These are phyloP conservation scores for Steromphala cineraria DNA, from an alignment of 2,888 invertebrate species.

Conservation along the genomic window DNA sequence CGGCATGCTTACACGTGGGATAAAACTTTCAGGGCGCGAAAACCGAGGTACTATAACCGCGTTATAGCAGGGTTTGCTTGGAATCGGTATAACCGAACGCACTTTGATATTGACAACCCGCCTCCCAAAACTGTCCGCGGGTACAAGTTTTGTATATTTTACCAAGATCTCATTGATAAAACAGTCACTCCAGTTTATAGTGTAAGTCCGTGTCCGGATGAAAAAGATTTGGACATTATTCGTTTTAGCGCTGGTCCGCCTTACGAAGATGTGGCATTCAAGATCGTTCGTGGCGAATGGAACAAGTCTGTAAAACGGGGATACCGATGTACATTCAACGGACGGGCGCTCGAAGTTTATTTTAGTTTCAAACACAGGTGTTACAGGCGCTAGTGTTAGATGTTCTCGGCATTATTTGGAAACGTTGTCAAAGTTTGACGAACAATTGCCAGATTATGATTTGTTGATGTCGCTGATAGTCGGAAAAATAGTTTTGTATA, in stretches of 20 bases:
- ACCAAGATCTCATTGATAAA: slow-evolving; percentile 97
- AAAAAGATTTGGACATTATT: neutral
- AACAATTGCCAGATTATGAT: too few relatives aligned
- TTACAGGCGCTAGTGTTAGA: neutral
- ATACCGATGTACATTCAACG: neutral
- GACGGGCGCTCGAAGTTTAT: neutral
- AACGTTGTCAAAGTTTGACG: too few relatives aligned
- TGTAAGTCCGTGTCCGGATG: neutral
- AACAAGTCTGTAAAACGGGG: slow-evolving; percentile 11
- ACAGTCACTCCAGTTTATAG: slow-evolving; percentile 82
- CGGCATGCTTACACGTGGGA: neutral
- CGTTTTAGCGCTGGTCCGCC: slow-evolving; percentile 23
- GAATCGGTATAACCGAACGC: slow-evolving; percentile 99
- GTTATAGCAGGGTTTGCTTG: slow-evolving; percentile 90
- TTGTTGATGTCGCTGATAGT: too few relatives aligned
- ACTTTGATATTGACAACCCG: slow-evolving; percentile 99
- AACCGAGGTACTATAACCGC: slow-evolving; percentile 24
- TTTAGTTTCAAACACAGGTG: neutral
- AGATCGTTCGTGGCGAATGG: slow-evolving; percentile 26
- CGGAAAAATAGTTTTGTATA: too few relatives aligned
- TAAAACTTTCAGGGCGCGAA: slow-evolving; percentile 14
- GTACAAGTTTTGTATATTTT: slow-evolving; percentile 99
- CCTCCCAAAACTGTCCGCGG: slow-evolving; percentile 99
- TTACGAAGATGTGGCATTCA: slow-evolving; percentile 29
- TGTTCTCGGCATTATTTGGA: neutral